Conservation (phyloP, 2,113 vertebrate genomes). For the Struthidea cinerea region DNA sequence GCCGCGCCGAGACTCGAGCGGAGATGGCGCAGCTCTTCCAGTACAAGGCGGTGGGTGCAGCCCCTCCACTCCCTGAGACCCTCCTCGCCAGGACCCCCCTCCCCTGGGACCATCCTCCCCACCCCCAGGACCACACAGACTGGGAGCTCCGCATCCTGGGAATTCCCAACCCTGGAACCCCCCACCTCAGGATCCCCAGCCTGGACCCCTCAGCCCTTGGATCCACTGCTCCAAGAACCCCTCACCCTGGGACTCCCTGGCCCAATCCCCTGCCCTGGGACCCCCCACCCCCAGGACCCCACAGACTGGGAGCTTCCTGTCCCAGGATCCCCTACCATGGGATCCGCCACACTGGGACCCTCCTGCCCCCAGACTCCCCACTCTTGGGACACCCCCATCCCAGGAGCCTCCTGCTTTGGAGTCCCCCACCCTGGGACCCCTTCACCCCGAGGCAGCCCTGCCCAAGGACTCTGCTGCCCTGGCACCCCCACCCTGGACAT, state of each 20-base stretch:
- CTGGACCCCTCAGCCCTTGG: background rate
- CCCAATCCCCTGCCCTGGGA: background rate
- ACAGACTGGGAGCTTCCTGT: background rate
- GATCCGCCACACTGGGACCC: background rate
- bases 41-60: conserved; percentile 87
- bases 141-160: no score
- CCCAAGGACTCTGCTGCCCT: background rate
- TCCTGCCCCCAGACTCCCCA: no score
- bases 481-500: background rate
- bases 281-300: background rate
- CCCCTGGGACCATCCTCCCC: background rate
- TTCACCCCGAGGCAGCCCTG: no score
- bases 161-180: no score
- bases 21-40: conserved; percentile 97
- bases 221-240: background rate
- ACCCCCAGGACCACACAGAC: background rate
- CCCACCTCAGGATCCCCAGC: no score
- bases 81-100: background rate
- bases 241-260: no score
- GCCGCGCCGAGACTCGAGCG: conserved; percentile 88
- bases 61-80: no score
- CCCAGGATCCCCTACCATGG: background rate
- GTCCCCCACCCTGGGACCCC: background rate
- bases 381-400: background rate
- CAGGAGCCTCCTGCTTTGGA: background rate